Conservation (phyloP, 2,113 vertebrate genomes). For the Acanthochromis polyacanthus region DNA sequence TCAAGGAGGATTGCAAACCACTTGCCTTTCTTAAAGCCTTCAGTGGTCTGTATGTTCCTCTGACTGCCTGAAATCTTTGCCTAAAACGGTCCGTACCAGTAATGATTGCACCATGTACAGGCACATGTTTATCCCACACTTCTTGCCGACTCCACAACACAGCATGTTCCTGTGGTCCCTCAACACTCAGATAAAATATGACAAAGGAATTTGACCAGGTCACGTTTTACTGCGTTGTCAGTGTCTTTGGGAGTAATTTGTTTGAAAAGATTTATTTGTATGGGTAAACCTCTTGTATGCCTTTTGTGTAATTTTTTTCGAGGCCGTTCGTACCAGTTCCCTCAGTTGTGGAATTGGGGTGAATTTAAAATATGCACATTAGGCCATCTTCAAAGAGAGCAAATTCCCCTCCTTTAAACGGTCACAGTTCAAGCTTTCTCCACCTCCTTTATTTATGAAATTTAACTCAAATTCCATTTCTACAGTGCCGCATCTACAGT, state of each 20-base stretch:
- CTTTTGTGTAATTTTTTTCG: constrained; percentile 30
- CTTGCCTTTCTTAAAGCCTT: constrained; percentile 10
- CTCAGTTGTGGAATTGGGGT: constrained; percentile 47
- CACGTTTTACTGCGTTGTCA: constrained; percentile 24
- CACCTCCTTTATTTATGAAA: constrained; percentile 23
- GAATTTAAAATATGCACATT: constrained; percentile 41
- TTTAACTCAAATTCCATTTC: constrained; percentile 6
- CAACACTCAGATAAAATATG: constrained; percentile 15
- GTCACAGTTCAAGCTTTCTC: constrained; percentile 26
- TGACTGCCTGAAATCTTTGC: neutral
- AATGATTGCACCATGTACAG: too few relatives aligned
- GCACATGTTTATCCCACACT: neutral
- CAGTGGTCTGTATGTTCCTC: constrained; percentile 4
- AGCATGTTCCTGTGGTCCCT: constrained; percentile 9
- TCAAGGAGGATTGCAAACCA: constrained; percentile 22
- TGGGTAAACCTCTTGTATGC: constrained; percentile 17
- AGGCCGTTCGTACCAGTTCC: constrained; percentile 18
- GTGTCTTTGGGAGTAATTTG: constrained; percentile 12
- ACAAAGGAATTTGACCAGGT: constrained; percentile 45
- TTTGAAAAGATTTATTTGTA: constrained; percentile 49
- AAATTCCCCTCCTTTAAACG: neutral
- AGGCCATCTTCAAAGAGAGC: constrained; percentile 25
- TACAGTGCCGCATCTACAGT: neutral
- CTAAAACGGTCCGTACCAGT: neutral
- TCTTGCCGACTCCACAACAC: constrained; percentile 12